phyloP scores from a whole-genome alignment of 2,113 vertebrate species.

The Sphyrna mokarran region DNA sequence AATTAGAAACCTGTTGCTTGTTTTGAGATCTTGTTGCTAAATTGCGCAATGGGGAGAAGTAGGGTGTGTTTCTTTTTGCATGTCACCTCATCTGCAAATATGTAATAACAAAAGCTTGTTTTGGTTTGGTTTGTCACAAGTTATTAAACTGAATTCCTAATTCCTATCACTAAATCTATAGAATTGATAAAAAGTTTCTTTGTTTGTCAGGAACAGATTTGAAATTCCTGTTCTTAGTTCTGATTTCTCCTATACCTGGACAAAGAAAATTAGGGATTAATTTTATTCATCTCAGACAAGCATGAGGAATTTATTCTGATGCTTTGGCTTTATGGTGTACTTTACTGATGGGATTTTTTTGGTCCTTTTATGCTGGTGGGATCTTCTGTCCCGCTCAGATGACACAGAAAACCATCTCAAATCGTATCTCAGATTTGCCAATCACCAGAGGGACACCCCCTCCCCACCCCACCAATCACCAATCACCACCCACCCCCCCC shows the following conservation, averaged over 20 bases:
- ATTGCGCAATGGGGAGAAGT: neutral
- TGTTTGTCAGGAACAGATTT: neutral
- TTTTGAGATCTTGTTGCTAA: neutral
- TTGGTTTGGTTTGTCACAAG: too few relatives aligned
- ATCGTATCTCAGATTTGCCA: too few relatives aligned
- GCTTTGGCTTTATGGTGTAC: neutral
- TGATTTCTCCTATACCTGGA: neutral
- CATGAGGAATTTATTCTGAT: neutral
- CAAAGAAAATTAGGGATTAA: neutral
- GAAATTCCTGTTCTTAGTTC: neutral
- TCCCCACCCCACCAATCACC: too few relatives aligned
- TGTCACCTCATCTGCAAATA: too few relatives aligned
- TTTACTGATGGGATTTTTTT: too few relatives aligned
- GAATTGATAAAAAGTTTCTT: neutral
- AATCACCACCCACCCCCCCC: too few relatives aligned
- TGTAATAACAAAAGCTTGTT: too few relatives aligned
- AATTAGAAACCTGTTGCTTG: neutral
- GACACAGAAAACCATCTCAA: too few relatives aligned
- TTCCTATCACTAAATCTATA: neutral
- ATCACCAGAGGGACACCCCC: too few relatives aligned
- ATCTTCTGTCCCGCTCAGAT: too few relatives aligned
- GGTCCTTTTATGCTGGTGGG: too few relatives aligned
- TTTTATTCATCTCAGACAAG: neutral
- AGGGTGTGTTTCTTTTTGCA: too few relatives aligned
- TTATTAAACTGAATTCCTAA: neutral